Evolutionary conservation across 1,140 invertebrate species (phyloP), one percentile per base, ranked within the genome.

Genomic region (Cyclargus thomasi): DNA sequence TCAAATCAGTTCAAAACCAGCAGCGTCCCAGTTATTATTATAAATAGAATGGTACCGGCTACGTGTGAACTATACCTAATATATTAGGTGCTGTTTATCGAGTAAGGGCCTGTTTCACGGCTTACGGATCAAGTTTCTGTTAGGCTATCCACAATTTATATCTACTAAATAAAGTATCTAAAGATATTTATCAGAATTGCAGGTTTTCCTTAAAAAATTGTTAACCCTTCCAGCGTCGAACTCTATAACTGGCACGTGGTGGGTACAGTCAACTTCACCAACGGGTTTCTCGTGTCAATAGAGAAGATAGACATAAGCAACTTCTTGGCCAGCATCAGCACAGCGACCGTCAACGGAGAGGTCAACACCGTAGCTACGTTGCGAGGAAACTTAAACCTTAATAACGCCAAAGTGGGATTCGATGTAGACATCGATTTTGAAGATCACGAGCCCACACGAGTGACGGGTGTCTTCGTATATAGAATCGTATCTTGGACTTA

Each of bases 241-340:
- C 70, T 77, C 63, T 77, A 77, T 64, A 75, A 74, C 29, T 80
- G 72, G 64, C 70, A 67, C 2, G 74, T 80, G 3, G 65, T 35
- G 5, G 85, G 85, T 2, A 74, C 64, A 18, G 81, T 77, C 0
- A 71, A 73, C 2, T 87, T 84, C 67, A 79, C 75, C 6, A 83
- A 87, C 29, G 81, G 79, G 1, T 87, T 84, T 39, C 63, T 82
- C 0, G 65, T 81, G 0, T 81, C 82, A 11, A 73, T 85, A 29
- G 73, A 83, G 64, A 76, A 75, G 29, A 68, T 85, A 2, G 76
- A 80, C 17, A 29, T 83, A 0, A 70, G 63, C 0, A 68, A 74
- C 18, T 73, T 80, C 16, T 11, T n/a, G 2, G 23, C 63, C 10
- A 8, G 1, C 0, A 64, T 74, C 1, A n/a, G 8, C 16, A 66